Evolutionary conservation across 2,797 vertebrate genomes (phyloP), one percentile per base, ranked within the genome.

Genomic region (Florisuga fusca): DNA sequence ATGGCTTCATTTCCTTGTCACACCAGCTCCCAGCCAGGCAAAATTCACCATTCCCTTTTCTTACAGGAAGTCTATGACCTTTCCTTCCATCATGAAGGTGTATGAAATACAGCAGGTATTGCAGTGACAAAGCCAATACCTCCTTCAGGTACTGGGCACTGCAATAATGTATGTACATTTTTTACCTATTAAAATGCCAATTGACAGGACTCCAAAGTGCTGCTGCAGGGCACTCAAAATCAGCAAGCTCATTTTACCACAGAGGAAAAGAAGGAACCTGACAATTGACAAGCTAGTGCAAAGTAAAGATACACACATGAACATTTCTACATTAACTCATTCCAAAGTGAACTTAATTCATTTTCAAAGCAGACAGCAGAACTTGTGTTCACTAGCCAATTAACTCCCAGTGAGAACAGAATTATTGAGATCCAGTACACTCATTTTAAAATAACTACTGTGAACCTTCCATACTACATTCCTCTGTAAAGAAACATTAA

Each of bases 401-500:
- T 84, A 85, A 61, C 26, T 85, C 61, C 46, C 36, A 85, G 2
- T 6, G 45, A 94, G 69, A 94, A 93, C 17, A 48, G 63, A 63
- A 93, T 48, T 87, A 51, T 73, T 72, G 43, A 25, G 84, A 92
- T 36, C 51, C 51, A 75, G 54, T 89, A 80, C 12, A 31, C 18
- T 66, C 21, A 83, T 33, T 85, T 77, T 81, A 87, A 89, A 87
- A 85, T 3, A 91, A 61, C 61, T 61, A 73, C 34, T 34, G 34
- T 12, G 23, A 94, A 88, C 82, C 55, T 86, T 68, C 68, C 66
- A 77, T 72, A 93, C 89, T 58, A 91, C 79, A 75, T 31, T 80
- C 46, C 43, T 86, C 69, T 48, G 76, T 75, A 95, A 96, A 94
- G 69, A 94, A 96, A 94, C 79, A 94, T 54, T 87, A 92, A 75